Conservation (phyloP, 1,140 invertebrate species). For the Plectrocnemia conspersa region DNA sequence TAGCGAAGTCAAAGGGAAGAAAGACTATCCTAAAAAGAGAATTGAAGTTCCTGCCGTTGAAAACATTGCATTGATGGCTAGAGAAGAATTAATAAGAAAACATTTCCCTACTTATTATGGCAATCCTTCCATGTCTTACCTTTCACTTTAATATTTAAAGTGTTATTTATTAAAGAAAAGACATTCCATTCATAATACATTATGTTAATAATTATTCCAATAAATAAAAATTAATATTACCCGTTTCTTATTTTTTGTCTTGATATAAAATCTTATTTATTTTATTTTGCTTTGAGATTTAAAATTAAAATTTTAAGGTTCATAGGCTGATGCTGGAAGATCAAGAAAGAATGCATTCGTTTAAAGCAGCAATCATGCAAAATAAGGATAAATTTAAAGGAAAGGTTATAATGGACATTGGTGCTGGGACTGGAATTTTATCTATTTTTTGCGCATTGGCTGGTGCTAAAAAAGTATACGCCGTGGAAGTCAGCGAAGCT, state of each 20-base stretch:
- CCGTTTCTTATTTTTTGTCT: not conserved
- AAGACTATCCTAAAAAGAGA: conserved; percentile 27
- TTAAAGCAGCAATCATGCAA: conserved; percentile 75
- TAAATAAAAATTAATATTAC: not conserved
- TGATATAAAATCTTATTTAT: not conserved
- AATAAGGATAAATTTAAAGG: conserved; percentile 63
- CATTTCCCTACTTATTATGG: conserved; percentile 29
- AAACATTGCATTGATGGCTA: conserved; percentile 24
- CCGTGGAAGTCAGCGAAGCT: conserved; percentile 87
- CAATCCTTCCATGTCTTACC: conserved; percentile 26
- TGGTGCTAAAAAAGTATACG: conserved; percentile 88
- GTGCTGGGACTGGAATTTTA: conserved; percentile 94
- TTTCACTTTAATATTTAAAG: conserved; percentile 18
- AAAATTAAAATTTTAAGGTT: conserved; percentile 49
- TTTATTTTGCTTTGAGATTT: conserved; percentile 1
- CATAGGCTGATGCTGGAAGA: conserved; percentile 78
- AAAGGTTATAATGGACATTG: conserved; percentile 89
- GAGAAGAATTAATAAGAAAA: conserved; percentile 33
- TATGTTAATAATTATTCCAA: not conserved
- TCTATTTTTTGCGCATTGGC: conserved; percentile 95
- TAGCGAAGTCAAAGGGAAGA: conserved; percentile 25
- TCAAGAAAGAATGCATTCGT: conserved; percentile 73
- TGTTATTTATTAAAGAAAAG: not conserved
- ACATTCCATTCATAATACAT: not conserved
- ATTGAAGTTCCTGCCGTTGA: conserved; percentile 28